Conservation (phyloP, 1,140 invertebrate genomes). For the Drosophila nikananu region DNA sequence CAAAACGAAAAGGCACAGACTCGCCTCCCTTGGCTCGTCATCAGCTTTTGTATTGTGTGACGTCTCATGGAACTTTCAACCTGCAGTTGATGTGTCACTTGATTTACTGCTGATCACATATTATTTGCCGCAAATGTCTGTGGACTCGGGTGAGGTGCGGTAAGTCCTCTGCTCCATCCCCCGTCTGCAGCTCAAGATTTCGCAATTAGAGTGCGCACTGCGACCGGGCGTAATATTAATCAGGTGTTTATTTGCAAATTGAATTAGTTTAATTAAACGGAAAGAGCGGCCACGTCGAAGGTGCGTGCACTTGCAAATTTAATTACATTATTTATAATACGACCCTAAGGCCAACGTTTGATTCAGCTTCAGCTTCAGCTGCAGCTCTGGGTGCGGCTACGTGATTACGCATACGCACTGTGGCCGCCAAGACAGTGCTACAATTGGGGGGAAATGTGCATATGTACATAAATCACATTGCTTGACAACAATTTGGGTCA, state of each 20-base stretch:
- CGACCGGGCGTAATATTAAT: constrained; percentile 37
- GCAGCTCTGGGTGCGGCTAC: constrained; percentile 18
- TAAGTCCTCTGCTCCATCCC: constrained; percentile 36
- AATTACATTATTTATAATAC: constrained; percentile 77
- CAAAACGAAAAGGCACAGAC: constrained; percentile 11
- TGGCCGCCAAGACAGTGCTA: constrained; percentile 20
- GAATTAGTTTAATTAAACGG: constrained; percentile 81
- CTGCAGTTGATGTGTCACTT: constrained; percentile 68
- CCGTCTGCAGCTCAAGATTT: constrained; percentile 24
- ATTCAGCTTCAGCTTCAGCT: constrained; percentile 18
- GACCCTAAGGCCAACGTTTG: constrained; percentile 36
- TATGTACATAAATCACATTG: constrained; percentile 44
- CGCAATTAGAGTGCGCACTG: constrained; percentile 28
- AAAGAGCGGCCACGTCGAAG: constrained; percentile 40
- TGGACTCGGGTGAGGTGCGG: constrained; percentile 16
- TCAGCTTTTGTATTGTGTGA: constrained; percentile 42
- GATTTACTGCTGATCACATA: constrained; percentile 80
- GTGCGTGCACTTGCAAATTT: constrained; percentile 61
- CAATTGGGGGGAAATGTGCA: constrained; percentile 16
- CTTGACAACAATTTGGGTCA: constrained; percentile 72
- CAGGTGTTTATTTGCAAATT: constrained; percentile 65
- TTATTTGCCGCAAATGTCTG: constrained; percentile 63
- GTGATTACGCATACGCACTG: constrained; percentile 68
- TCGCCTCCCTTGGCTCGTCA: constrained; percentile 23
- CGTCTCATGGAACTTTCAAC: constrained; percentile 23